Evolutionary conservation across 2,888 invertebrate species (phyloP), one percentile per base, ranked within the genome.

Genomic region (Drosophila nr. fundita): DNA sequence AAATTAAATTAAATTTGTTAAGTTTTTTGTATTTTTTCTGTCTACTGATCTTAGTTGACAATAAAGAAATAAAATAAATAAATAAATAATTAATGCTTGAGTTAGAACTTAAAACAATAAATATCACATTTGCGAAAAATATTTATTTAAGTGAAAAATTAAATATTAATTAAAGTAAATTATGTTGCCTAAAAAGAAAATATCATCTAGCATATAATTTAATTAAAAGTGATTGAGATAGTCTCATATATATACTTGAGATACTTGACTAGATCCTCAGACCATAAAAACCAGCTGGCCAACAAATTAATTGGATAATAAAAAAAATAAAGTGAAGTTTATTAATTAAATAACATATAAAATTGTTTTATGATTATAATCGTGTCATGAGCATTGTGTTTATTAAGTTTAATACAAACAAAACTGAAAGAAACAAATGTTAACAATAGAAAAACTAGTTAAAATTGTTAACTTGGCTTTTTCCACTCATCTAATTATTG

Each of bases 401-500:
- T 8, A 24, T 24, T 15, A 15, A 15, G 15, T 15, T 45, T 4
- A 21, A 15, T 15, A 13, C 21, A 45, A 45, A 13, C 13, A 21
- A 45, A 21, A 5, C n/a, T 7, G 13, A 21, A 7, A 21, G 4
- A 21, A 21, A 7, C 2, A 24, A 8, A 15, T 45, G 15, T 49
- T 49, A 3, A 6, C 49, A 11, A 18, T 2, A 48, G 24, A 4
- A 7, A 15, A 48, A 27, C 18, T 1, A 29, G 18, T 49, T 29
- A 10, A 49, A 49, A 45, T 24, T 45, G 24, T 4, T 30, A 30
- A n/a, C n/a, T 4, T n/a, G 29, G 7, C 24, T 45, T 18, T 38
- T 18, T 4, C 1, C 45, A 15, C 4, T 24, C 42, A 30, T n/a
- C 45, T 48, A 67, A 74, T 73, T 58, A 74, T 58, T 27, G 34